These are phyloP conservation scores for Leptinotarsa lineolata DNA, from an alignment of 1,140 invertebrate species.

Conservation along the genomic window DNA sequence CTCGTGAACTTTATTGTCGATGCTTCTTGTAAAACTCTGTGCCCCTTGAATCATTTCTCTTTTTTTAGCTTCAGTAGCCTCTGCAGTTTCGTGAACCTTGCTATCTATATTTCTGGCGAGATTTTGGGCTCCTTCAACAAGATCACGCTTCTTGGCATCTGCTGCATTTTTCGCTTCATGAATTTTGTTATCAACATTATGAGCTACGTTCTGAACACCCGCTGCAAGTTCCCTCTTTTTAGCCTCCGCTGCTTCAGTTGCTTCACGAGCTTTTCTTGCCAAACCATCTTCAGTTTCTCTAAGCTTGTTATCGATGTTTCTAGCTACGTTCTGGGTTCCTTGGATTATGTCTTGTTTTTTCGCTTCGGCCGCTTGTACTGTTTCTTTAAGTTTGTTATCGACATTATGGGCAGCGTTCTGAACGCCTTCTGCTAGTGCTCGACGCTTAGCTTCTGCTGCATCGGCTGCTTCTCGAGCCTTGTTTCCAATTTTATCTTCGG, in stretches of 20 bases:
- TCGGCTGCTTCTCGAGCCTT: constrained; percentile 26
- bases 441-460: constrained; percentile 26
- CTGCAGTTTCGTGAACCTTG: constrained; percentile 27
- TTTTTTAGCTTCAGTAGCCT: constrained; percentile 30
- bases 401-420: constrained; percentile 32
- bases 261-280: constrained; percentile 20
- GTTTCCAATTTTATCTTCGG: constrained; percentile 23
- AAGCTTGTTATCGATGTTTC: constrained; percentile 32
- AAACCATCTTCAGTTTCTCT: constrained; percentile 25
- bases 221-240: constrained; percentile 28
- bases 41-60: constrained; percentile 17
- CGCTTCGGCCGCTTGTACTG: constrained; percentile 28
- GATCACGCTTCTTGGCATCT: constrained; percentile 32
- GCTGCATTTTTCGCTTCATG: constrained; percentile 28
- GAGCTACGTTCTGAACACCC: constrained; percentile 24
- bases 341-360: constrained; percentile 24
- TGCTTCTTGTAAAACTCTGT: constrained; percentile 16
- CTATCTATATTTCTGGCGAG: constrained; percentile 33
- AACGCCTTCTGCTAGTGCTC: constrained; percentile 28
- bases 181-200: constrained; percentile 30
- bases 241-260: constrained; percentile 16
- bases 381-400: constrained; percentile 34
- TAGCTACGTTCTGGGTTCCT: constrained; percentile 26
- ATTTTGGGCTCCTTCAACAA: constrained; percentile 36
- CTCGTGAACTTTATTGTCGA: constrained; percentile 27